phyloP scores from a whole-genome alignment of 2,888 invertebrate genomes.

The Reticulitermes lucifugus region DNA sequence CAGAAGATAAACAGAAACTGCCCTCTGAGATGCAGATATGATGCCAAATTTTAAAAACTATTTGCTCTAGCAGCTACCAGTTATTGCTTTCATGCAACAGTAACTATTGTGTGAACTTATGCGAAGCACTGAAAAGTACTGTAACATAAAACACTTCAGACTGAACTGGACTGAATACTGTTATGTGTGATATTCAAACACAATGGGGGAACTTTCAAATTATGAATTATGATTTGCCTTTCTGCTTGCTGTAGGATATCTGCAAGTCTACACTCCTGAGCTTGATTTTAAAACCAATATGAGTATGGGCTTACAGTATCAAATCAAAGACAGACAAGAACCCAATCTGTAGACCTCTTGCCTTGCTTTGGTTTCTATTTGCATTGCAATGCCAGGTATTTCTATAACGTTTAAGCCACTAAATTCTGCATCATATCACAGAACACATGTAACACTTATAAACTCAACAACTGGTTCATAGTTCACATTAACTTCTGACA shows the following conservation, averaged over 20 bases:
- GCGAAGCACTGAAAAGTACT: too few species aligned
- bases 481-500: not conserved
- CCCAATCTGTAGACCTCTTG: not conserved
- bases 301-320: not conserved
- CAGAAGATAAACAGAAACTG: too few species aligned
- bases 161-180: too few species aligned
- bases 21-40: too few species aligned
- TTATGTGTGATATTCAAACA: too few species aligned
- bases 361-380: not conserved
- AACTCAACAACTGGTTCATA: not conserved
- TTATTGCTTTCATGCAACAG: too few species aligned
- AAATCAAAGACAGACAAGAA: not conserved
- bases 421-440: not conserved
- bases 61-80: too few species aligned
- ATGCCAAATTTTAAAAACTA: too few species aligned
- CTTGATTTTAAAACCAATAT: not conserved
- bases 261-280: not conserved
- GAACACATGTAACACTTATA: constrained; percentile 16
- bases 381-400: not conserved
- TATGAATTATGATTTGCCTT: not conserved
- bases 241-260: constrained; percentile 1
- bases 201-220: too few species aligned
- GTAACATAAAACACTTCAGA: too few species aligned
- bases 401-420: not conserved
- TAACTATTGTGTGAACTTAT: too few species aligned